Evolutionary conservation across 1,140 invertebrate species (phyloP), one percentile per base, ranked within the genome.

Genomic region (Conus ventricosus): DNA sequence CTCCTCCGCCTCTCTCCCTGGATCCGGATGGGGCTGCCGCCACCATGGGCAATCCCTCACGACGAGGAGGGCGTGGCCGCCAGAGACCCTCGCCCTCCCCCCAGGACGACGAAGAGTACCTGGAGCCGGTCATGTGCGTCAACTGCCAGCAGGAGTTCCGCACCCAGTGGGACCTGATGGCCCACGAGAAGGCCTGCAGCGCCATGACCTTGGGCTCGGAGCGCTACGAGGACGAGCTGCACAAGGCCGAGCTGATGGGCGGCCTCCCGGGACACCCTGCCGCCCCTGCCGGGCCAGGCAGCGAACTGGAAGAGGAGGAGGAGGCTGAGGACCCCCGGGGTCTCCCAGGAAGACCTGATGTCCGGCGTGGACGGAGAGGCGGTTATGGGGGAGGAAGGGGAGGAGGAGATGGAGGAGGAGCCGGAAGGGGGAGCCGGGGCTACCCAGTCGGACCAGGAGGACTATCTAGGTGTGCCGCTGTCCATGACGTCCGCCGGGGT

Each of bases 251-350:
- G 57, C 8, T 60, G 57, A 60, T 60, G 57, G 57, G 57, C 15
- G 57, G 57, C 8, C 57, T 15, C 57, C 8, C 57, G 57, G 57
- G 57, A 8, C 15, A 8, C 57, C 8, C 57, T 11, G 15, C 57
- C 57, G 15, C 57, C 57, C 57, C 57, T 8, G 57, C 8, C 4
- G 63, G 51, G 0, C 53, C 20, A 15, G 80, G 78, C 4, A 67
- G 76, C 15, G 87, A 88, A 11, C 55, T 13, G 4, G 60, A 76
- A 20, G 80, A 83, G 76, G 78, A 60, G 17, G 85, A 86, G 85
- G 85, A 87, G 15, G 80, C 83, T 23, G 88, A 89, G 54, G 88
- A 89, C 17, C 80, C 80, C 87, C 13, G 85, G 78, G 67, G 85
- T 85, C 84, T 71, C 55, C 23, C 83, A 89, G 8, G 84, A 81